Evolutionary conservation across 2,888 invertebrate species (phyloP), one percentile per base, ranked within the genome.

Genomic region (Campoplex nolae): DNA sequence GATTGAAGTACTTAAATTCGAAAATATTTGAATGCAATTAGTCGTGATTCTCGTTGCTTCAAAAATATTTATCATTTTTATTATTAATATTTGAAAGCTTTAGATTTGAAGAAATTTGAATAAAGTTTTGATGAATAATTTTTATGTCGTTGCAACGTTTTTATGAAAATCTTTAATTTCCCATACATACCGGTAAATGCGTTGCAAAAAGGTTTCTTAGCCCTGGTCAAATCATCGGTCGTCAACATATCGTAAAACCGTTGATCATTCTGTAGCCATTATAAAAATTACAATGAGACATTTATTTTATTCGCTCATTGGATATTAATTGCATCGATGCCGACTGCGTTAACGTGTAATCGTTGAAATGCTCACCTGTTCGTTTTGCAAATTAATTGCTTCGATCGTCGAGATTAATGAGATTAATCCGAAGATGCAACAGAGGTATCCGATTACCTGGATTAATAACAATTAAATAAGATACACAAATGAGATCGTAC

Each of bases 171-270:
- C 2, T 3, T 11, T 7, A 28, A 58, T 13, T 32, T 32, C 16
- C 32, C 1, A 7, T 3, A 62, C 62, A 2, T 62, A 98, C 98
- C 98, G 90, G 98, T 98, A 90, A 98, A 98, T 0, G 98, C 98
- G 92, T 98, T 98, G 95, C 98, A 98, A 94, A 98, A 98, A 0
- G 98, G 98, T 92, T 98, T 95, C 91, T 98, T 98, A 91, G 90
- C 89, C 68, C 91, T 92, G 38, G 80, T 58, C n/a, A 88, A 75
- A 51, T 89, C 84, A 38, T 91, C 90, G 6, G 77, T 62, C 11
- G 84, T 65, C 48, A 89, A 73, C 1, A 83, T 68, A 23, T 92
- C 88, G 65, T 91, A 70, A 32, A 91, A 75, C 38, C 90, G 89
- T 9, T 88, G 90, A 71, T 92, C 89, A 45, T 90, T 84, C 91